Evolutionary conservation across 2,888 invertebrate genomes (phyloP), one percentile per base, ranked within the genome.

Genomic region (Sipha maydis): DNA sequence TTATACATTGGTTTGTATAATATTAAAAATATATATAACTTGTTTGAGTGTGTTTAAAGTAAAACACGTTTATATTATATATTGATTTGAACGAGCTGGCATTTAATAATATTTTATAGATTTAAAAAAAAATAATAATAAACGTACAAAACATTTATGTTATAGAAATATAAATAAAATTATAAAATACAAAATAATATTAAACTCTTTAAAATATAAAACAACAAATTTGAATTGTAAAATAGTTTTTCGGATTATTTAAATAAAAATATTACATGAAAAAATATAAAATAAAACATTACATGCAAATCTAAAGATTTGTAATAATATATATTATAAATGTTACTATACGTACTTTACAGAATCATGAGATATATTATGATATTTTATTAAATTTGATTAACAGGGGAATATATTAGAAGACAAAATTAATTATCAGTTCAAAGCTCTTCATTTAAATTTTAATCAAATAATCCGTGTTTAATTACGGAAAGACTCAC

Each of bases 381-480:
- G n/a, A 28, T 54, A 34, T 84, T 84, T 75, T 85, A 77, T 31
- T 77, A 19, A 69, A 85, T 78, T 85, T 78, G 69, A 85, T 78
- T 78, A 78, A 78, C 78, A n/a, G n/a, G 77, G 85, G n/a, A 76
- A 67, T 76, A 69, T 69, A 85, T n/a, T 77, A 69, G 31, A 85
- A 85, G 34, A 69, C 69, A 78, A 85, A 85, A 85, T 85, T 78
- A 85, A 85, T 85, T 85, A 85, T 69, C 31, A 69, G 77, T 69
- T 54, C 48, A n/a, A 48, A 85, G 85, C 41, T 85, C n/a, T 78
- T 78, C 48, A 67, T 85, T 85, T 85, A 85, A 85, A 85, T 78
- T 85, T 85, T 85, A 85, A 85, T 85, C 85, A 85, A 85, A 85
- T 85, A 85, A 85, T 85, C 84, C 77, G 67, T 77, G 85, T 85